Evolutionary conservation across 2,797 vertebrate genomes (phyloP).

Genomic region (Falco peregrinus): DNA sequence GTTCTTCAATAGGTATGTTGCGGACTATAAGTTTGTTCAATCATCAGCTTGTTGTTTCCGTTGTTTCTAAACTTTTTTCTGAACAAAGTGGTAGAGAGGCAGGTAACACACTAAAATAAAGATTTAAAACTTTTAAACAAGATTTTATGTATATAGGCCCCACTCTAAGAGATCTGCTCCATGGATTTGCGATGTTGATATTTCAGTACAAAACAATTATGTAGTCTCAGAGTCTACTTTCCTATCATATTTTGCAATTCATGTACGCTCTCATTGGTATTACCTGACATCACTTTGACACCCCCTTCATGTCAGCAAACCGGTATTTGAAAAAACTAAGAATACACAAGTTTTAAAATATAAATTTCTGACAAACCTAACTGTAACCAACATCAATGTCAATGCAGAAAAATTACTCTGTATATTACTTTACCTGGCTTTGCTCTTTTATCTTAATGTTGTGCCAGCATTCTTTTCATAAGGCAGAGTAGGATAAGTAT

Average conservation of each 20-base stretch:
- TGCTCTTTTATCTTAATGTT: neutral
- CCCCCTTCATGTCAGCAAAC: neutral
- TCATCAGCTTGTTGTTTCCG: neutral
- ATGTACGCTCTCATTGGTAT: neutral
- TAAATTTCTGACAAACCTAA: neutral
- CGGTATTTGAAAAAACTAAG: neutral
- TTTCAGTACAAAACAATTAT: neutral
- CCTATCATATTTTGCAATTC: neutral
- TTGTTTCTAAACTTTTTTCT: conserved; percentile 10
- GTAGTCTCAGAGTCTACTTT: neutral
- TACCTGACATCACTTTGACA: neutral
- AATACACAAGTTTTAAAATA: neutral
- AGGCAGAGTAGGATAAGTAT: neutral
- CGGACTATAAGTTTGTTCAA: neutral
- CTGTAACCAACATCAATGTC: neutral
- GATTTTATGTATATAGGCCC: neutral
- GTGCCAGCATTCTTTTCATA: neutral
- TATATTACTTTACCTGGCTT: neutral
- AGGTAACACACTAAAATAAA: neutral
- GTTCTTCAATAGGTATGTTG: neutral
- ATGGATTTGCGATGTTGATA: neutral
- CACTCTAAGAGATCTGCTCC: neutral
- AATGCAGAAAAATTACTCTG: neutral
- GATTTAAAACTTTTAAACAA: neutral
- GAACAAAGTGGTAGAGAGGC: neutral